phyloP scores from a whole-genome alignment of 2,888 invertebrate genomes.

The Oligia strigilis region DNA sequence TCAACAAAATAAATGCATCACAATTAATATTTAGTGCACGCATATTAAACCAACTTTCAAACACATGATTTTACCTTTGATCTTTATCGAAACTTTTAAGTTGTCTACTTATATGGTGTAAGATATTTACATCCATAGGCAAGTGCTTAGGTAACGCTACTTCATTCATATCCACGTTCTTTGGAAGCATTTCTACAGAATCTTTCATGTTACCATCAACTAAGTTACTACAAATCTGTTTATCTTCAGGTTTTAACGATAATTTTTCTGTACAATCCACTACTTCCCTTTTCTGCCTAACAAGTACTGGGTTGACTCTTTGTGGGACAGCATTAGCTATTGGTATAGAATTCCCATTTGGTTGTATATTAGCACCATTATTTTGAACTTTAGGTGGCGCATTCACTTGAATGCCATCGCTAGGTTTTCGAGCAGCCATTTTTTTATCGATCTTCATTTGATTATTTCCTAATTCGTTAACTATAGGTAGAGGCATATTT shows the following conservation, averaged over 20 bases:
- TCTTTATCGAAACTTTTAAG: constrained; percentile 79
- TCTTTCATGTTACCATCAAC: constrained; percentile 56
- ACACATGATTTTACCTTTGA: constrained; percentile 64
- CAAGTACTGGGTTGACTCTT: constrained; percentile 42
- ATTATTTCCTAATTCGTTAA: constrained; percentile 67
- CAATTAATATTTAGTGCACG: constrained; percentile 29
- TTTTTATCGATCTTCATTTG: constrained; percentile 50
- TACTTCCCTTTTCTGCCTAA: constrained; percentile 68
- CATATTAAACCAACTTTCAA: constrained; percentile 26
- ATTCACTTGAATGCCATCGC: constrained; percentile 60
- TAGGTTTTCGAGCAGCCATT: constrained; percentile 22
- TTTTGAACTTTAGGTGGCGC: constrained; percentile 46
- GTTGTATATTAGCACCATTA: constrained; percentile 54
- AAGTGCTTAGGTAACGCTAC: constrained; percentile 72
- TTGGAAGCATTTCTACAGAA: constrained; percentile 47
- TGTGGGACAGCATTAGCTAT: constrained; percentile 40
- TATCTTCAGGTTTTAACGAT: constrained; percentile 75
- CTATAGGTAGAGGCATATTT: constrained; percentile 78
- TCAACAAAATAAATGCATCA: constrained; percentile 67
- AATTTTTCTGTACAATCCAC: constrained; percentile 80
- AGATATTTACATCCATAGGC: constrained; percentile 71
- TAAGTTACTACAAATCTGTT: constrained; percentile 78
- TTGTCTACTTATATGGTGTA: constrained; percentile 80
- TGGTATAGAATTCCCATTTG: constrained; percentile 38
- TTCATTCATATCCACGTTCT: constrained; percentile 47